Conservation (phyloP, 2,797 vertebrate genomes). For the Urosaurus nigricauda region DNA sequence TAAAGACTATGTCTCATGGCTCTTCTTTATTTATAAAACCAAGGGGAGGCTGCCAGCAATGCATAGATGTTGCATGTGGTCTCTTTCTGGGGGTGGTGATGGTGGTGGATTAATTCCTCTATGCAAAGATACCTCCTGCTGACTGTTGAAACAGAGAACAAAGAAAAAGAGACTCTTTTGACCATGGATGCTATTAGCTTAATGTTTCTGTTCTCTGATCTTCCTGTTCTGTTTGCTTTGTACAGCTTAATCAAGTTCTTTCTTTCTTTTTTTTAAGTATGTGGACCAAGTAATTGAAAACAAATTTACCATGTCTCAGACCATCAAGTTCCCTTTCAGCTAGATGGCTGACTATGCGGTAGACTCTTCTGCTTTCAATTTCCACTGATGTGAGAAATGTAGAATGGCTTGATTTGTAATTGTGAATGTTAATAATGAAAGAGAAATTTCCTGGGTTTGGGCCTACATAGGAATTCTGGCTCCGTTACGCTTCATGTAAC, state of each 20-base stretch:
- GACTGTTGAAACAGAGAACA: constrained; percentile 62
- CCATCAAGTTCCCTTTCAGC: constrained; percentile 71
- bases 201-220: constrained; percentile 73
- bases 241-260: constrained; percentile 72
- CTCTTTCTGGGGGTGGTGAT: constrained; percentile 52
- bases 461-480: constrained; percentile 42
- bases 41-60: constrained; percentile 63
- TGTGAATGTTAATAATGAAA: constrained; percentile 69
- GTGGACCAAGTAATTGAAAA: constrained; percentile 79
- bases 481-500: constrained; percentile 48
- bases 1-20: constrained; percentile 50
- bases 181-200: constrained; percentile 55
- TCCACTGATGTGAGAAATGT: constrained; percentile 78
- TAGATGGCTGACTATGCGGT: constrained; percentile 65
- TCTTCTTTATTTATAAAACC: constrained; percentile 63
- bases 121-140: constrained; percentile 64
- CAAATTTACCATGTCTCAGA: constrained; percentile 77
- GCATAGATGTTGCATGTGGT: constrained; percentile 68
- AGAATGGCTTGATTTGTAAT: constrained; percentile 78
- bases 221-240: constrained; percentile 65
- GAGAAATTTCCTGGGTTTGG: constrained; percentile 54
- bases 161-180: background rate
- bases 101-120: constrained; percentile 63
- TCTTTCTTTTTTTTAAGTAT: background rate
- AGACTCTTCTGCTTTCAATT: constrained; percentile 82